Percentiles rank a stretch among this genome's conserved stretches.
These are phyloP conservation scores for Patiria pectinifera DNA, from an alignment of 53 echinoderm and acorn worm species.

Conservation along the genomic window DNA sequence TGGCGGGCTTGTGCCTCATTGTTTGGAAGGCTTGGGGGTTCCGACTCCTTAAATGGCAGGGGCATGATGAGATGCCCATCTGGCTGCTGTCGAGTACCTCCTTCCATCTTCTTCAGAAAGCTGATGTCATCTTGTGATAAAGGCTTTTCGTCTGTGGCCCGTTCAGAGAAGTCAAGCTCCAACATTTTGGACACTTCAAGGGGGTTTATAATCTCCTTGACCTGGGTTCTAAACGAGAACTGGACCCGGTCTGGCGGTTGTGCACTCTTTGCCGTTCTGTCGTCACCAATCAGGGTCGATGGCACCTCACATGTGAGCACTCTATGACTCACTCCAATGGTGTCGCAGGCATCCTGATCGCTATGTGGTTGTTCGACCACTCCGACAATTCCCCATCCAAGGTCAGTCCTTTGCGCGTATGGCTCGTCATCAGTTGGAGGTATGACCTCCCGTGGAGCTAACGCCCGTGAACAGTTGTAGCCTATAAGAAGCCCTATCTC, in stretches of 20 bases:
- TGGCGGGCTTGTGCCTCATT: no score
- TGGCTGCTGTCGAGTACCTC: slow-evolving; percentile 7
- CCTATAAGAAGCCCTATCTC: slow-evolving; percentile 57
- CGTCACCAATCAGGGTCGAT: not conserved
- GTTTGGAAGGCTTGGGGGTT: no score
- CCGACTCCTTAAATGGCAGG: no score
- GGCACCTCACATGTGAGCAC: slow-evolving; percentile 44
- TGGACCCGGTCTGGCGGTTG: not conserved
- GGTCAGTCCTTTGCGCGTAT: slow-evolving; percentile 46
- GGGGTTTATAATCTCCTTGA: slow-evolving; percentile 68
- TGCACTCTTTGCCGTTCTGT: not conserved
- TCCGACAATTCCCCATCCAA: slow-evolving; percentile 75
- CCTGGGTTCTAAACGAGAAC: slow-evolving; percentile 22
- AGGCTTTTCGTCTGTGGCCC: not conserved
- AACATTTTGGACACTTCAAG: slow-evolving; percentile 29
- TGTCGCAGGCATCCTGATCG: not conserved
- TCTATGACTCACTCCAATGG: slow-evolving; percentile 47
- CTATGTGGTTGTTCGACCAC: not conserved
- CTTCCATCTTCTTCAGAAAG: slow-evolving; percentile 60
- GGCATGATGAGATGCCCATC: slow-evolving; percentile 47
- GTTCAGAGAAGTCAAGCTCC: slow-evolving; percentile 59
- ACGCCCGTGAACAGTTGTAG: slow-evolving; percentile 57
- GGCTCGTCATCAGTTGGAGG: slow-evolving; percentile 48
- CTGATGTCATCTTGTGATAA: slow-evolving; percentile 65
- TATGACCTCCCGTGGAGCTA: slow-evolving; percentile 57